Evolutionary conservation across 2,113 vertebrate species (phyloP).

Genomic region (Rhegmatorhina hoffmannsi): DNA sequence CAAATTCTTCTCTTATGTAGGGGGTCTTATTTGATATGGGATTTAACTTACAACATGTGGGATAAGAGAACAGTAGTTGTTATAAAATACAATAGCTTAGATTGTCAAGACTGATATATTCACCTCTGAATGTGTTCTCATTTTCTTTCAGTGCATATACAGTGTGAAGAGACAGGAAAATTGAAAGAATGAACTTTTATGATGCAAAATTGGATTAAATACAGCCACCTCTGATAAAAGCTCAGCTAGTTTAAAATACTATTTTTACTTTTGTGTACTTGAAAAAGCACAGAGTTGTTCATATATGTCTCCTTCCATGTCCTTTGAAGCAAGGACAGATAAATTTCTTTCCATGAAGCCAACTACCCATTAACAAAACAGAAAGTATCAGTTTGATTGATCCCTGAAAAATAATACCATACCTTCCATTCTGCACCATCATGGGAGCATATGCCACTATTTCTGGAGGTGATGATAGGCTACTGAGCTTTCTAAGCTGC

Average conservation of each 20-base stretch:
- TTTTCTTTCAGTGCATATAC: not conserved
- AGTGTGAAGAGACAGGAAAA: not conserved
- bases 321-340: not conserved
- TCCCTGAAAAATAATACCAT: not conserved
- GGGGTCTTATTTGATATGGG: not conserved
- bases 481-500: conserved; percentile 19
- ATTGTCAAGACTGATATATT: not conserved
- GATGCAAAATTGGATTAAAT: not conserved
- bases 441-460: not conserved
- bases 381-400: conserved; percentile 6
- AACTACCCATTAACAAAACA: not conserved
- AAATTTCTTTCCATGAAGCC: not conserved
- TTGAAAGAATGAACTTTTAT: not conserved
- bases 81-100: not conserved
- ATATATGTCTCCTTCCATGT: not conserved
- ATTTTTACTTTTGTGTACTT: not conserved
- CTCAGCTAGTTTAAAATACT: not conserved
- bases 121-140: not conserved
- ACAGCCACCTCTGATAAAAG: not conserved
- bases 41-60: not conserved
- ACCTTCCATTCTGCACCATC: not conserved
- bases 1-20: not conserved
- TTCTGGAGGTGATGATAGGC: conserved; percentile 19
- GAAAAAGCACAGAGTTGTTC: not conserved
- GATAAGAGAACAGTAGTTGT: not conserved